A percentile compares a stretch with the other conserved stretches of the same genome.
Evolutionary conservation across 2,888 invertebrate species (phyloP).

Genomic region (Laspeyria flexula): DNA sequence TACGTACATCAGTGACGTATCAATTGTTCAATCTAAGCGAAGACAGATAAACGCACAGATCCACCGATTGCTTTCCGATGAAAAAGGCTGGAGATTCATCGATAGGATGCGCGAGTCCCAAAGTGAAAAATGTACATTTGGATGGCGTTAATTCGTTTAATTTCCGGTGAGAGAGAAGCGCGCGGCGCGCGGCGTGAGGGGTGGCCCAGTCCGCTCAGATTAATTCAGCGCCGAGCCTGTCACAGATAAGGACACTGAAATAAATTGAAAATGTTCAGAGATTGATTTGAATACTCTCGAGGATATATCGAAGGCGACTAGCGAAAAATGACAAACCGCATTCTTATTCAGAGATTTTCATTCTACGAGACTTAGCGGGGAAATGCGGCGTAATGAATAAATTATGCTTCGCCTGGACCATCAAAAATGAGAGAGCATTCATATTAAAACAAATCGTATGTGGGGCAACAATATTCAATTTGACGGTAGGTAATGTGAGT

Average conservation of each 20-base stretch:
- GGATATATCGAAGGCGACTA: slow-evolving; percentile 75
- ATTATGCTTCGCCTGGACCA: slow-evolving; percentile 57
- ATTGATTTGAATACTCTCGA: slow-evolving; percentile 85
- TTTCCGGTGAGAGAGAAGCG: slow-evolving; percentile 81
- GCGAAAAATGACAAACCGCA: slow-evolving; percentile 67
- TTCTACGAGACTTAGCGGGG: slow-evolving; percentile 52
- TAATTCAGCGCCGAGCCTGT: slow-evolving; percentile 84
- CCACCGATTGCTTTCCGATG: slow-evolving; percentile 76
- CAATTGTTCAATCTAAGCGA: slow-evolving; percentile 83
- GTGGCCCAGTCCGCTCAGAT: slow-evolving; percentile 77
- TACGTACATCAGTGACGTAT: slow-evolving; percentile 82
- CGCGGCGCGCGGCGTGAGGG: slow-evolving; percentile 50
- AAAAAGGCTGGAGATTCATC: slow-evolving; percentile 82
- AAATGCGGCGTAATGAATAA: slow-evolving; percentile 68
- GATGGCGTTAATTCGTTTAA: slow-evolving; percentile 87
- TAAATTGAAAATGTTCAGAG: slow-evolving; percentile 87
- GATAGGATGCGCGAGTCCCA: slow-evolving; percentile 81
- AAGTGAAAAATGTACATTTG: slow-evolving; percentile 87
- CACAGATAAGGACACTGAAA: slow-evolving; percentile 85
- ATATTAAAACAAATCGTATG: slow-evolving; percentile 55
- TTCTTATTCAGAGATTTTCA: slow-evolving; percentile 59
- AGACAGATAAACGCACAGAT: slow-evolving; percentile 83
- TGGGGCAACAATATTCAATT: slow-evolving; percentile 56
- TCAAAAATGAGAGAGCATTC: slow-evolving; percentile 57
- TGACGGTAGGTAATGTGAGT: slow-evolving; percentile 43